Conservation (phyloP, 2,797 vertebrate genomes). For the Holocentrus rufus region DNA sequence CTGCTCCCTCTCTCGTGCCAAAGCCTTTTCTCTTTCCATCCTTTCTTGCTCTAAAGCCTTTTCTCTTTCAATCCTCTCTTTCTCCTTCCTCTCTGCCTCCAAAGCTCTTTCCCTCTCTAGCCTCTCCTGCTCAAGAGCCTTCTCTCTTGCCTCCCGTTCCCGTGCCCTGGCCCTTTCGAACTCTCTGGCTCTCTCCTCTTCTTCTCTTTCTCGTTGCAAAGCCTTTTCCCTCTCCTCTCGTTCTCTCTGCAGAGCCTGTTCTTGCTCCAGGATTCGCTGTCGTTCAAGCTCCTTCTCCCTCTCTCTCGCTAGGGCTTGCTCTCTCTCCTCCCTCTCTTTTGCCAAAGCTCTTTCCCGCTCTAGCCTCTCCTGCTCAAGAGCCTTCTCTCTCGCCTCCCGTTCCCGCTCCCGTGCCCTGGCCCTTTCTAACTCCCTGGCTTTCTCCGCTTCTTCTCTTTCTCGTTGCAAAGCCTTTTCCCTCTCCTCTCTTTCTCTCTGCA, state of each 20-base stretch:
- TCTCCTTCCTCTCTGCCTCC: constrained; percentile 53
- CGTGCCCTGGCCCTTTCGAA: constrained; percentile 53
- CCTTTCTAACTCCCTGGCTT: constrained; percentile 66
- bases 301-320: constrained; percentile 48
- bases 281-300: constrained; percentile 67
- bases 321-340: constrained; percentile 21
- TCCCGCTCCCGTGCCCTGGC: constrained; percentile 69
- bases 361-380: constrained; percentile 62
- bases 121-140: constrained; percentile 41
- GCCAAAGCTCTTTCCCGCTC: constrained; percentile 55
- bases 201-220: constrained; percentile 53
- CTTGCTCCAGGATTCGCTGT: constrained; percentile 62
- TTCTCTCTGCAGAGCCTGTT: constrained; percentile 61
- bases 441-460: constrained; percentile 65
- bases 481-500: constrained; percentile 67
- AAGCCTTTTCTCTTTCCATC: constrained; percentile 47
- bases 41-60: constrained; percentile 56
- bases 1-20: constrained; percentile 51
- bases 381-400: constrained; percentile 63
- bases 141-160: constrained; percentile 55
- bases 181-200: constrained; percentile 65
- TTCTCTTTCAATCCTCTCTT: constrained; percentile 32
- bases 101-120: constrained; percentile 43
- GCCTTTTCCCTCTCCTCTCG: constrained; percentile 61
- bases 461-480: constrained; percentile 49